These are phyloP conservation scores for Brachypalpus laphriformis DNA, from an alignment of 2,888 invertebrate species.

Conservation along the genomic window DNA sequence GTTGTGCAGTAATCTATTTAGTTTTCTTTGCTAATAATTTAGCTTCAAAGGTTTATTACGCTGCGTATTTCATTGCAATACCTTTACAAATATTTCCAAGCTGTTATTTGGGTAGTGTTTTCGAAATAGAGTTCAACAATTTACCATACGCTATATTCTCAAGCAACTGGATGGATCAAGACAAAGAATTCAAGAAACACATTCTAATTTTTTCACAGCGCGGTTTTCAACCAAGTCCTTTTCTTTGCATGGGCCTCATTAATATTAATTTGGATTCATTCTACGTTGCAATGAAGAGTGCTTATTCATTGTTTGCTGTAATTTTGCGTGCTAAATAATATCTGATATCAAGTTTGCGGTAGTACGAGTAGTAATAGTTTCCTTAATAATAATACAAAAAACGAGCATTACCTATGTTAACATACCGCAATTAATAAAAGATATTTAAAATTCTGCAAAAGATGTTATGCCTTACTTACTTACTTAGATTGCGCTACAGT, in stretches of 20 bases:
- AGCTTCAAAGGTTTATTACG: constrained; percentile 57
- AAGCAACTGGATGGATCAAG: constrained; percentile 51
- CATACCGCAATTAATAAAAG: no score
- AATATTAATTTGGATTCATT: constrained; percentile 57
- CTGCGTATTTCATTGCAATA: constrained; percentile 54
- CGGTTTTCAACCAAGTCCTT: constrained; percentile 2
- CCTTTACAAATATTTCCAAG: constrained; percentile 71
- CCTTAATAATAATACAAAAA: no score
- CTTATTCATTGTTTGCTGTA: constrained; percentile 58
- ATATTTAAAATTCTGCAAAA: no score
- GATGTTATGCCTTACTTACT: no score
- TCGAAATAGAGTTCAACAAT: constrained; percentile 26
- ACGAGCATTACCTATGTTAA: no score
- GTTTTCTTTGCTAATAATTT: constrained; percentile 69
- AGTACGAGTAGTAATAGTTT: no score
- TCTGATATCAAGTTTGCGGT: no score
- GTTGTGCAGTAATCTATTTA: constrained; percentile 69
- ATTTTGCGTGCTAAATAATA: constrained; percentile 1
- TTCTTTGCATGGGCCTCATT: constrained; percentile 54
- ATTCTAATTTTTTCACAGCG: constrained; percentile 51
- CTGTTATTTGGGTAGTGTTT: constrained; percentile 60
- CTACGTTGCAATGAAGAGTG: constrained; percentile 47
- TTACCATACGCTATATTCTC: constrained; percentile 57
- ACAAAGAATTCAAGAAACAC: constrained; percentile 39
- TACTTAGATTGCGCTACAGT: no score